These are phyloP conservation scores for Amblyjoppa fuscipennis DNA, from an alignment of 2,888 invertebrate genomes.

Conservation along the genomic window DNA sequence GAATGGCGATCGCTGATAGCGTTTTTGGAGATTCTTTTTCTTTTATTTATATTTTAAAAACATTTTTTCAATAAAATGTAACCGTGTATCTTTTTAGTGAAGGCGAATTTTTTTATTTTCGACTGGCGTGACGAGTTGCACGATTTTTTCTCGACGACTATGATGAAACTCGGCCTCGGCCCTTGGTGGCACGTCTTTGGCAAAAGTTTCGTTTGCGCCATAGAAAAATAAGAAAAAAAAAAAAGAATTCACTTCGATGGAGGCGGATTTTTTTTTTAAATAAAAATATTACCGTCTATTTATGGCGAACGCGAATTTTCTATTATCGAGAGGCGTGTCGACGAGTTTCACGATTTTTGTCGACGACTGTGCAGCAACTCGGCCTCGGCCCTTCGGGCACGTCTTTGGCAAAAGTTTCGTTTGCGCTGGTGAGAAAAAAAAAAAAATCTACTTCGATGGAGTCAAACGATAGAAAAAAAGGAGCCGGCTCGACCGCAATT, in stretches of 20 bases:
- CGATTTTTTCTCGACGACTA: slow-evolving; percentile 42
- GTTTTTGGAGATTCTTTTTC: too few species aligned
- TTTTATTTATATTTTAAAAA: not conserved
- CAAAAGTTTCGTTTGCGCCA: slow-evolving; percentile 28
- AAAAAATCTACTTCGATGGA: slow-evolving; percentile 18
- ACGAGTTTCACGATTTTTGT: slow-evolving; percentile 11
- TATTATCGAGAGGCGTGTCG: too few species aligned
- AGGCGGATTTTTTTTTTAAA: not conserved
- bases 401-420: slow-evolving; percentile 46
- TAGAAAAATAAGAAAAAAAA: not conserved
- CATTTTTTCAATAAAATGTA: not conserved
- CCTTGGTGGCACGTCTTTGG: slow-evolving; percentile 32
- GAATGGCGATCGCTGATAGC: too few species aligned
- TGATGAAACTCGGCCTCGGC: slow-evolving; percentile 11
- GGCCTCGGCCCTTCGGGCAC: slow-evolving; percentile 35
- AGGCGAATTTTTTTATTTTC: too few species aligned
- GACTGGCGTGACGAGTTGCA: too few species aligned
- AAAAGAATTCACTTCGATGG: not conserved
- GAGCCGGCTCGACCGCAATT: slow-evolving; percentile 74
- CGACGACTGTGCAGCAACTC: slow-evolving; percentile 28
- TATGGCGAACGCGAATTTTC: too few species aligned
- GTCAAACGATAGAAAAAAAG: slow-evolving; percentile 56
- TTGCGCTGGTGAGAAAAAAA: not conserved
- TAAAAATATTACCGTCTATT: not conserved
- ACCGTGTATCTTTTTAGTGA: too few species aligned